Evolutionary conservation across 2,113 vertebrate species (phyloP), one percentile per base, ranked within the genome.

Genomic region (Eolophus roseicapilla): DNA sequence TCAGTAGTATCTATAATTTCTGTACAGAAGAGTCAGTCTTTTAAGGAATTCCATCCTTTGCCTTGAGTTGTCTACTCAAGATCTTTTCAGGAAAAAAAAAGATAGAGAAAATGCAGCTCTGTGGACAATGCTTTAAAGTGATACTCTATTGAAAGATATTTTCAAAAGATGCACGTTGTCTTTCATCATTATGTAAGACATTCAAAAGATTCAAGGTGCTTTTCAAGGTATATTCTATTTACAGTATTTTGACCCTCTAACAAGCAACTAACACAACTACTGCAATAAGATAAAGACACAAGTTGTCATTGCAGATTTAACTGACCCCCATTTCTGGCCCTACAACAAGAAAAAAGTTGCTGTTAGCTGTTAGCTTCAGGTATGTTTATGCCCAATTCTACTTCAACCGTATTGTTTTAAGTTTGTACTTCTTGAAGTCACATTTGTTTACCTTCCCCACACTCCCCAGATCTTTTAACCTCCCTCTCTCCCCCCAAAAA

Each of bases 291-390:
- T 29, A 50, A 11, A 52, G 17, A 50, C 19, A 12, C 13, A 59
- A 24, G 20, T 71, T 87, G 85, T 55, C 77, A 41, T 20, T 90
- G 81, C 44, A 90, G 92, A 88, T 94, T 75, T 93, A 33, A 78
- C 67, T 86, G 74, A 55, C 15, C 19, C 25, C 21, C 8, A 9
- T 39, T 85, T 90, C 65, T 79, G 81, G 90, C 17, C 29, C 31
- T 59, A 71, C 52, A 88, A 85, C 49, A 95, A 90, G 60, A 57
- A 64, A 35, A 74, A n/a, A 24, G 21, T 35, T 59, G 33, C 55
- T 59, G 33, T 24, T 35, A 35, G 20, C 57, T 35, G 33, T 35
- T 59, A 59, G 8, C 14, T 60, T 44, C 4, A 3, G 8, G 3
- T 14, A 11, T 25, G 13, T 69, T 37, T 62, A 44, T 10, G 17